Evolutionary conservation across 2,888 invertebrate species (phyloP).

Genomic region (Leucania comma): DNA sequence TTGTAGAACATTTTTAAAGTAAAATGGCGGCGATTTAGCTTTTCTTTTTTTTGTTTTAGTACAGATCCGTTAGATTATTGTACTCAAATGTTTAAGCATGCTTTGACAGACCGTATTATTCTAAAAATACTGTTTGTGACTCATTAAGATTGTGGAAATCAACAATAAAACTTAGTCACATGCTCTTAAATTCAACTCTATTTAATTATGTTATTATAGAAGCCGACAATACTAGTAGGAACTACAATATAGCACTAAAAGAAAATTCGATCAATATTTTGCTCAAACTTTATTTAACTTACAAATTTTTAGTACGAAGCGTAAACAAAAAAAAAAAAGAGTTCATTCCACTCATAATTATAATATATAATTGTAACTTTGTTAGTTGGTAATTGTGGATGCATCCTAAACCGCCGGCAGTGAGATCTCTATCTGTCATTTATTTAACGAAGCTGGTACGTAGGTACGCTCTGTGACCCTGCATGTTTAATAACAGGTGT

Average conservation of each 20-base stretch:
- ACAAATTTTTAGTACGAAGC: conserved; percentile 20
- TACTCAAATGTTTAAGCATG: neutral
- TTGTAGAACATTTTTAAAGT: conserved; percentile 13
- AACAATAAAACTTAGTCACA: conserved; percentile 10
- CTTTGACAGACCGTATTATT: neutral
- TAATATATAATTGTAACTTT: conserved; percentile 71
- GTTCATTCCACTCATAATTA: conserved; percentile 80
- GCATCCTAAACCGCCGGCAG: conserved; percentile 82
- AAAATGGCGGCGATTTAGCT: neutral
- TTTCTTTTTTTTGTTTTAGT: conserved; percentile 6
- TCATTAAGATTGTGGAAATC: neutral
- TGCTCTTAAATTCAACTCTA: neutral
- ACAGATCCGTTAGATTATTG: neutral
- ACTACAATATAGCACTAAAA: conserved; percentile 6
- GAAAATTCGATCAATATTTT: conserved; percentile 1
- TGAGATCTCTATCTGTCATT: conserved; percentile 87
- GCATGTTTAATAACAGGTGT: conserved; percentile 90
- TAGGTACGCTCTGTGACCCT: conserved; percentile 85
- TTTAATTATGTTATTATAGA: too few relatives aligned
- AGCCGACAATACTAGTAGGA: conserved; percentile 3
- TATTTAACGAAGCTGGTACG: conserved; percentile 84
- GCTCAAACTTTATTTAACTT: conserved; percentile 10
- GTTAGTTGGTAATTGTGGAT: conserved; percentile 80
- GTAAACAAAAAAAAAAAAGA: conserved; percentile 59
- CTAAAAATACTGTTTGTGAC: neutral